A percentile compares a stretch with the other conserved stretches of the same genome.
These are phyloP conservation scores for Trididemnum clinides DNA, from an alignment of 23 tunicate species.

Conservation along the genomic window DNA sequence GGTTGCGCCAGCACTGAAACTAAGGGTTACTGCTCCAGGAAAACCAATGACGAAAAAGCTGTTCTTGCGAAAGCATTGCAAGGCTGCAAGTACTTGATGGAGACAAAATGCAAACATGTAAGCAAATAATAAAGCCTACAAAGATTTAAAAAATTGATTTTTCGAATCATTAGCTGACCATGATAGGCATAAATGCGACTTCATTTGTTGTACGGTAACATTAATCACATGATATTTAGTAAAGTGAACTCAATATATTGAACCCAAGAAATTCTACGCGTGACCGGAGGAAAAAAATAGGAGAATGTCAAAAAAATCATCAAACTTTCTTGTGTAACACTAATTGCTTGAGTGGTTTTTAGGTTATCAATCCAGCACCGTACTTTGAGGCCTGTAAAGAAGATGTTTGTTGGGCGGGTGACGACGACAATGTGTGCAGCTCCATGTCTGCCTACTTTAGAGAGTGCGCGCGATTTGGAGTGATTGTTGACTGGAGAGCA, in stretches of 20 bases:
- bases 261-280: too few relatives aligned
- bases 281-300: too few relatives aligned
- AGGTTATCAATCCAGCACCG: slow-evolving; percentile 92
- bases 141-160: too few relatives aligned
- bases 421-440: slow-evolving; percentile 90
- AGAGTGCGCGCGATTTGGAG: slow-evolving; percentile 91
- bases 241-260: too few relatives aligned
- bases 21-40: slow-evolving; percentile 72
- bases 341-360: too few relatives aligned
- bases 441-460: slow-evolving; percentile 97
- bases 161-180: too few relatives aligned
- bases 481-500: slow-evolving; percentile 86
- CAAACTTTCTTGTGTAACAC: too few relatives aligned
- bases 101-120: slow-evolving; percentile 85
- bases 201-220: too few relatives aligned
- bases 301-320: too few relatives aligned
- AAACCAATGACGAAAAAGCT: slow-evolving; percentile 56
- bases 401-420: slow-evolving; percentile 88
- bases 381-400: slow-evolving; percentile 97
- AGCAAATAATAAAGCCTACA: not conserved
- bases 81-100: slow-evolving; percentile 88
- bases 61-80: slow-evolving; percentile 81
- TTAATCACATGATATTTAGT: too few relatives aligned
- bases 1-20: slow-evolving; percentile 61
- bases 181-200: too few relatives aligned